Conservation (phyloP, 2,797 vertebrate genomes). For the Hyperoplus immaculatus region DNA sequence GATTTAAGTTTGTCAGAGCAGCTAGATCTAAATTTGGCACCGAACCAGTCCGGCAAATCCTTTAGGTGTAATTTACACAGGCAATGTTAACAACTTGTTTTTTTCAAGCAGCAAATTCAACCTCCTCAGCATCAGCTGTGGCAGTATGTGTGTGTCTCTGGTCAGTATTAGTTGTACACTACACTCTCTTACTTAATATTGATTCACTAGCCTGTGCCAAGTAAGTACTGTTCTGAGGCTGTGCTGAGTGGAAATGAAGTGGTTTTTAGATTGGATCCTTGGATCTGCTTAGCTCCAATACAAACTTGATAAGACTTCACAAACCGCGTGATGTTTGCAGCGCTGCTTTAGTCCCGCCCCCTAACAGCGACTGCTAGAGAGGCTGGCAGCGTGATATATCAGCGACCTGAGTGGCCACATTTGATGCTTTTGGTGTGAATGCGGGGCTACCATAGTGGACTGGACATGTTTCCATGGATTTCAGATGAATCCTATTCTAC, state of each 20-base stretch:
- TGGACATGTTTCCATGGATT: slow-evolving; percentile 9
- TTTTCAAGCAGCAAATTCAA: slow-evolving; percentile 36
- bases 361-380: no score
- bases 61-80: slow-evolving; percentile 54
- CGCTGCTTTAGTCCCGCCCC: no score
- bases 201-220: slow-evolving; percentile 67
- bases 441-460: not conserved
- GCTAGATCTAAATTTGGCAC: slow-evolving; percentile 54
- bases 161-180: slow-evolving; percentile 64
- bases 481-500: slow-evolving; percentile 17
- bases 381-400: no score
- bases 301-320: no score
- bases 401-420: no score
- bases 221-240: slow-evolving; percentile 61
- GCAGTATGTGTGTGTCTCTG: slow-evolving; percentile 32
- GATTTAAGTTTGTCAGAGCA: slow-evolving; percentile 26
- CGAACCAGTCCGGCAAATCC: slow-evolving; percentile 54
- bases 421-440: no score
- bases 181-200: slow-evolving; percentile 71
- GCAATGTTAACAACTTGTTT: slow-evolving; percentile 49
- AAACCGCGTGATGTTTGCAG: no score
- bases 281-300: no score
- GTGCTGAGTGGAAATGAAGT: slow-evolving; percentile 50
- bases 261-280: slow-evolving; percentile 3
- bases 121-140: slow-evolving; percentile 35